Base-by-base conservation (phyloP, 1,140 invertebrate species). In the Pogonomyrmex californicus region DNA sequence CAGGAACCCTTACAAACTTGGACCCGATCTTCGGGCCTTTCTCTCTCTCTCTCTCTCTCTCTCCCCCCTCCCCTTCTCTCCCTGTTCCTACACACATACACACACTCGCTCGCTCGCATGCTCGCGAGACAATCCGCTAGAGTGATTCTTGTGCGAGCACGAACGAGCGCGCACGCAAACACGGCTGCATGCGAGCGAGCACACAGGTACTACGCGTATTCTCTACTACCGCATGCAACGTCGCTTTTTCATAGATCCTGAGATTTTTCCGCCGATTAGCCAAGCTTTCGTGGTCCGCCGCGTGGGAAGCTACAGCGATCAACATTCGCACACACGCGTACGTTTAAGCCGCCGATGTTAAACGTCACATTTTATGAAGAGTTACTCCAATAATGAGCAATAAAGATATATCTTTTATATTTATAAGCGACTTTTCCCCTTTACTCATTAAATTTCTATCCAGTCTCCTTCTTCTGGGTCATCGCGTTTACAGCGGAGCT, bases 1-100 rank as follows among this genome's bases (percentile, higher is more conserved):
- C 91, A 93, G 92, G 94, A 94, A 95, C 92, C 93, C 93, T 94
- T 94, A 93, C 93, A 94, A 95, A 95, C 94, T 94, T 92, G 93
- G 93, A 94, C 93, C 91, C 91, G 91, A 92, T 92, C 91, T 92
- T 79, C 87, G 65, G 85, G 86, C 88, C 83, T 76, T 87, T 90
- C 86, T 87, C 66, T 85, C 87, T n/a, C n/a, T n/a, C n/a, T n/a
- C n/a, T n/a, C n/a, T n/a, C n/a, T n/a, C n/a, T n/a, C n/a, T n/a
- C n/a, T n/a, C n/a, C n/a, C n/a, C n/a, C n/a, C n/a, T n/a, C n/a
- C n/a, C n/a, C n/a, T n/a, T n/a, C n/a, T n/a, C n/a, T n/a, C n/a
- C 70, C 77, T 71, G 73, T 71, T 86, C 75, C 76, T 86, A 86
- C 85, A n/a, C n/a, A n/a, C 73, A 41, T 68, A 86, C 91, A 71